Evolutionary conservation across 2,113 vertebrate genomes (phyloP).

Genomic region (Erythrolamprus reginae): DNA sequence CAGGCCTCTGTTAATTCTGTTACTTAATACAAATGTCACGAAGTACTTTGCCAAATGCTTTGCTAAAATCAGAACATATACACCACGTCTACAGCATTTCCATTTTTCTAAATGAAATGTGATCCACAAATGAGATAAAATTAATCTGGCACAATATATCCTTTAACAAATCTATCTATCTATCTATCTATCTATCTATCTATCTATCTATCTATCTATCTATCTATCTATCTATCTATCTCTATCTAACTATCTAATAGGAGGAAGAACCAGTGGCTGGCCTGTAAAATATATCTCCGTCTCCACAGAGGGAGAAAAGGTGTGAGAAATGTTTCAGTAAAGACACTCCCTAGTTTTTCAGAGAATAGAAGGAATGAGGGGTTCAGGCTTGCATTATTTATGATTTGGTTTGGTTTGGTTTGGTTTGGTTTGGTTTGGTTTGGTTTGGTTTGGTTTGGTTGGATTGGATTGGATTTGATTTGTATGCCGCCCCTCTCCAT

Average conservation of each 20-base stretch:
- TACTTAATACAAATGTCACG: not conserved
- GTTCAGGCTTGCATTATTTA: too few relatives aligned
- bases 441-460: too few relatives aligned
- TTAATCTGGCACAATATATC: not conserved
- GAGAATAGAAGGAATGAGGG: not conserved
- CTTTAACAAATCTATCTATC: not conserved
- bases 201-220: too few relatives aligned
- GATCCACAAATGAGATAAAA: not conserved
- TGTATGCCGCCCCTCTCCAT: too few relatives aligned
- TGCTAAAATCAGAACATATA: not conserved
- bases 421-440: too few relatives aligned
- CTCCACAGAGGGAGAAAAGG: not conserved
- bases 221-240: rapidly evolving
- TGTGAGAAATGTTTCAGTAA: not conserved
- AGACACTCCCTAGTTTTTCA: not conserved
- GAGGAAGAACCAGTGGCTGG: not conserved
- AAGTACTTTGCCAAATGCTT: not conserved
- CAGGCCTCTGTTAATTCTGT: not conserved
- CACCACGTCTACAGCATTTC: not conserved
- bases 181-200: not conserved
- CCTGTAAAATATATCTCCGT: not conserved
- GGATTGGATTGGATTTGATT: too few relatives aligned
- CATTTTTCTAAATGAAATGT: not conserved
- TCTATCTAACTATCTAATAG: not conserved
- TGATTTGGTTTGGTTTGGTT: too few relatives aligned